Conservation (phyloP, 2,888 invertebrate genomes). For the Adineta ricciae region DNA sequence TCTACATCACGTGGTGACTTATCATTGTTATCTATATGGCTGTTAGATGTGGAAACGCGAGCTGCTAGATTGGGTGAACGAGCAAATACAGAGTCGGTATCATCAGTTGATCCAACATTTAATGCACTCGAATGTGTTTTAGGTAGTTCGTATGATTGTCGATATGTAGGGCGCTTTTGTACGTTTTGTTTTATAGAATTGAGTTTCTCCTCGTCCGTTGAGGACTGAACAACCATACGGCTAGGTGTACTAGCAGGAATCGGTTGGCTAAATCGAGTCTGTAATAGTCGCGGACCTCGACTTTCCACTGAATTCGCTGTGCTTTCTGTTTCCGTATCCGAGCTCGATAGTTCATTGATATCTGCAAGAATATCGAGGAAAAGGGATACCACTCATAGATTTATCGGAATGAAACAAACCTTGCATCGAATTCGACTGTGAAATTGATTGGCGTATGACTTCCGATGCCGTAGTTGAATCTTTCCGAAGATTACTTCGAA, state of each 20-base stretch:
- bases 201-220: neutral
- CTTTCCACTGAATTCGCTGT: neutral
- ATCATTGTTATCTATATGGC: neutral
- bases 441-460: neutral
- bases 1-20: neutral
- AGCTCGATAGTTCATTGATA: neutral
- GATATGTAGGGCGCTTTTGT: neutral
- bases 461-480: neutral
- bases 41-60: neutral
- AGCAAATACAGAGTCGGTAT: neutral
- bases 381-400: neutral
- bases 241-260: accelerated
- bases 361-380: neutral
- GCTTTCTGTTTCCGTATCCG: neutral
- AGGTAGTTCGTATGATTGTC: neutral
- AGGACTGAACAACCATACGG: neutral
- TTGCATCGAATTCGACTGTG: neutral
- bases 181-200: neutral
- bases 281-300: no score
- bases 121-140: neutral
- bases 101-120: neutral
- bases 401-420: neutral
- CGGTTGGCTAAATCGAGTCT: neutral
- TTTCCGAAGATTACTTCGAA: neutral
- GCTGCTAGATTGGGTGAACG: neutral